Evolutionary conservation across 2,113 vertebrate genomes (phyloP).

Genomic region (Paradisaea rubra): DNA sequence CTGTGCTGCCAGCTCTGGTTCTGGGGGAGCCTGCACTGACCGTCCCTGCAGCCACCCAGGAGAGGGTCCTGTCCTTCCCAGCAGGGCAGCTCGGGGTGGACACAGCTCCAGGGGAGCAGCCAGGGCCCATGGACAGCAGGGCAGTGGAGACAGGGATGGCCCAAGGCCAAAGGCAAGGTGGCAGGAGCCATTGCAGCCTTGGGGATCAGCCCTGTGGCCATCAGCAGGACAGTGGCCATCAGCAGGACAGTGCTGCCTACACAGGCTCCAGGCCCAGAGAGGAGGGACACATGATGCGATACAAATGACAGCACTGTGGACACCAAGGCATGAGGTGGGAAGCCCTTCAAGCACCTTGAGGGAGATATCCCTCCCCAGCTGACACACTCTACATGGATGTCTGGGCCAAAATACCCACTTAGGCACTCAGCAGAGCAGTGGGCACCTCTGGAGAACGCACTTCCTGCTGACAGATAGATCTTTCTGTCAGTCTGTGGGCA

Average conservation of each 20-base stretch:
- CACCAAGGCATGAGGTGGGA: accelerated
- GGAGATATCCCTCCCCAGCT: not conserved
- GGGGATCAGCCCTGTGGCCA: not conserved
- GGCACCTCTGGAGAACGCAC: not conserved
- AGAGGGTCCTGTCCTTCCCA: not conserved
- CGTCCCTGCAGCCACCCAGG: too few species aligned
- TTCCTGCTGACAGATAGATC: accelerated
- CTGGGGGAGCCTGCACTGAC: not conserved
- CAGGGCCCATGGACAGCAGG: not conserved
- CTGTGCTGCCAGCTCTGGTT: not conserved
- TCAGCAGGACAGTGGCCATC: not conserved
- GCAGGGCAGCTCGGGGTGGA: accelerated
- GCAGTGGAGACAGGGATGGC: not conserved
- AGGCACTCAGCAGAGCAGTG: not conserved
- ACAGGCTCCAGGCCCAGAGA: not conserved
- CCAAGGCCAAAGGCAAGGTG: not conserved
- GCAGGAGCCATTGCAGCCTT: not conserved
- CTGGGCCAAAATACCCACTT: not conserved
- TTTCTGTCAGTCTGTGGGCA: not conserved
- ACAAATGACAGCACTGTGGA: not conserved
- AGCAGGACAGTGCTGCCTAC: not conserved
- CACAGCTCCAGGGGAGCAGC: not conserved
- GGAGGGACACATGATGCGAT: accelerated
- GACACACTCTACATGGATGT: not conserved
- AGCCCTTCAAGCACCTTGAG: not conserved